Evolutionary conservation across 2,113 vertebrate genomes (phyloP).

Genomic region (Fulica atra): DNA sequence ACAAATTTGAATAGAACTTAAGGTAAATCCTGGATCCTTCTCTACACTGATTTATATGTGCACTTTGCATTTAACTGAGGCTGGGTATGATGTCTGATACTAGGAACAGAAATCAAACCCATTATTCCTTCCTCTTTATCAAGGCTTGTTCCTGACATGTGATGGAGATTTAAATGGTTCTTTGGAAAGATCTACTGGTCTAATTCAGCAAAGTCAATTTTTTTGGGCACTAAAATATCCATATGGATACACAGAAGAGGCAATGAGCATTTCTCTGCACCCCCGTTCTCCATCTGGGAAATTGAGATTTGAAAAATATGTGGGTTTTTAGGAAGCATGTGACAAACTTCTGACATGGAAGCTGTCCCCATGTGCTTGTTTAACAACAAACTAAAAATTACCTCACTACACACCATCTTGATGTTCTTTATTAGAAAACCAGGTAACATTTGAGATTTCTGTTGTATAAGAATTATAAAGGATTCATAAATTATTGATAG

Average conservation of each 20-base stretch:
- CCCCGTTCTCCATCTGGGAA: background rate
- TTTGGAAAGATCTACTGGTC: background rate
- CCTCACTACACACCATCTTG: background rate
- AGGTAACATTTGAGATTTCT: background rate
- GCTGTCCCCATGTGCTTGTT: background rate
- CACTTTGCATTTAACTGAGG: background rate
- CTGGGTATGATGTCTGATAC: rapidly evolving
- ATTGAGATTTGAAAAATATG: background rate
- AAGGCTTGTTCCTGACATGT: background rate
- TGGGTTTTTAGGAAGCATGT: background rate
- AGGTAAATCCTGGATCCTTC: background rate
- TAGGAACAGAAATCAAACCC: background rate
- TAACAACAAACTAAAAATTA: background rate
- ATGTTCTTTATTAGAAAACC: background rate
- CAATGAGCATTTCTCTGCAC: background rate
- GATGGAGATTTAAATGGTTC: background rate
- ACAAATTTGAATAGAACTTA: background rate
- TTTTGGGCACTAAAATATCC: background rate
- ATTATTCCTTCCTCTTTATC: background rate
- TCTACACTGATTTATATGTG: background rate
- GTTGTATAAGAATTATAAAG: background rate
- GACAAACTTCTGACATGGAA: background rate
- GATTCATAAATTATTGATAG: background rate
- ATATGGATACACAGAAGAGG: background rate
- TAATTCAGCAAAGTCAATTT: background rate